Percentiles rank a stretch among this genome's conserved stretches.
Evolutionary conservation across 2,797 vertebrate genomes (phyloP).

Genomic region (Hephaestus fuliginosus): DNA sequence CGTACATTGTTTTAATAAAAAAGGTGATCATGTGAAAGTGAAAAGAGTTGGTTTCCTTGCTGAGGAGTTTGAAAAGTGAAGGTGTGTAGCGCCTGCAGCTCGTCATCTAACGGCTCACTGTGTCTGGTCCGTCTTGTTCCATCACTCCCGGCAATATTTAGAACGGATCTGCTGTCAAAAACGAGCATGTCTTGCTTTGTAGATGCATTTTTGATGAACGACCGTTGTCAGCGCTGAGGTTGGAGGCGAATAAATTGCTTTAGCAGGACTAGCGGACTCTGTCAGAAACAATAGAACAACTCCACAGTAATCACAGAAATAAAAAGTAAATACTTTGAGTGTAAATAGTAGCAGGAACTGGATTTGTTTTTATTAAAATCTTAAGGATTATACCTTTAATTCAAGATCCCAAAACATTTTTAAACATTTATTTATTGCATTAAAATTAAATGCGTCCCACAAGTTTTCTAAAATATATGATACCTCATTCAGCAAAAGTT

Average conservation of each 20-base stretch:
- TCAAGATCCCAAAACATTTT: background rate
- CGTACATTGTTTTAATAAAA: background rate
- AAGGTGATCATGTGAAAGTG: background rate
- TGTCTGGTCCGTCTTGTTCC: background rate
- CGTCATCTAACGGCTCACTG: background rate
- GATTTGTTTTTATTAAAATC: background rate
- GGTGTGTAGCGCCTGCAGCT: background rate
- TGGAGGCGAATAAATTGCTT: background rate
- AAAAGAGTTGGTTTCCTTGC: too few relatives aligned
- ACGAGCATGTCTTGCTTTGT: background rate
- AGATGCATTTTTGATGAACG: background rate
- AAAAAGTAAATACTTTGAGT: background rate
- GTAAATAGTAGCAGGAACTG: background rate
- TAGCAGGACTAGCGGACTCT: background rate
- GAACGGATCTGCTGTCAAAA: constrained; percentile 7
- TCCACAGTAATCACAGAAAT: background rate
- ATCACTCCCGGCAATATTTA: background rate
- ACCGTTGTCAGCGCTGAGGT: background rate
- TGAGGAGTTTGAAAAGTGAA: background rate
- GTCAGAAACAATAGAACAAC: too few relatives aligned
- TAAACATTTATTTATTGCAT: too few relatives aligned
- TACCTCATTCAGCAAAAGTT: background rate
- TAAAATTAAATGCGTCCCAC: too few relatives aligned
- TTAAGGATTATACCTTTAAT: background rate
- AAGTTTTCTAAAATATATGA: background rate